These are phyloP conservation scores for Byasa hedistus DNA, from an alignment of 2,888 invertebrate genomes.

Conservation along the genomic window DNA sequence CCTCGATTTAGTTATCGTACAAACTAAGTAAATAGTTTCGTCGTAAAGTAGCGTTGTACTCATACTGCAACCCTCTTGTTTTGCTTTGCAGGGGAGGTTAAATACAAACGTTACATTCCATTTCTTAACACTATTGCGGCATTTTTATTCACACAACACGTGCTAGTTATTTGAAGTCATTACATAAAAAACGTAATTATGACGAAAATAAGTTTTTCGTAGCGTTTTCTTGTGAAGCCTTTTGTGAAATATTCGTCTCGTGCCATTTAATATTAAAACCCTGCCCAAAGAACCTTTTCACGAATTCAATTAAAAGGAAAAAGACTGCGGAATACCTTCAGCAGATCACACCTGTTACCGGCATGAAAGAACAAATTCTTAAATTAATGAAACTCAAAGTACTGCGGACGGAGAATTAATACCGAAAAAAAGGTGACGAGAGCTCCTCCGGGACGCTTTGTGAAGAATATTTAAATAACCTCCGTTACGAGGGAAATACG, in stretches of 20 bases:
- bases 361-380: constrained; percentile 48
- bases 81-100: too few species aligned
- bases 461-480: constrained; percentile 8
- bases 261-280: constrained; percentile 27
- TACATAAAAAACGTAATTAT: neutral
- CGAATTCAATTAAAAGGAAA: constrained; percentile 39
- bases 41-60: too few species aligned
- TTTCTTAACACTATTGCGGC: too few species aligned
- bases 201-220: constrained; percentile 25
- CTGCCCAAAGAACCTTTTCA: constrained; percentile 21
- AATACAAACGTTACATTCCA: too few species aligned
- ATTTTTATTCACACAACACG: too few species aligned
- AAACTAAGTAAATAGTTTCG: too few species aligned
- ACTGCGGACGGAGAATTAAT: constrained; percentile 46
- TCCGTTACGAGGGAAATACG: neutral
- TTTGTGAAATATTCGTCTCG: constrained; percentile 15
- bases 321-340: constrained; percentile 33
- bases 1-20: too few species aligned
- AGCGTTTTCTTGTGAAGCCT: constrained; percentile 4
- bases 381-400: constrained; percentile 49
- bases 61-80: too few species aligned
- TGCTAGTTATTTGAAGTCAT: too few species aligned
- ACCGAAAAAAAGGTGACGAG: constrained; percentile 23
- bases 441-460: neutral
- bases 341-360: constrained; percentile 44